phyloP scores from a whole-genome alignment of 2,888 invertebrate species.

The Himalopsyche tibetana region DNA sequence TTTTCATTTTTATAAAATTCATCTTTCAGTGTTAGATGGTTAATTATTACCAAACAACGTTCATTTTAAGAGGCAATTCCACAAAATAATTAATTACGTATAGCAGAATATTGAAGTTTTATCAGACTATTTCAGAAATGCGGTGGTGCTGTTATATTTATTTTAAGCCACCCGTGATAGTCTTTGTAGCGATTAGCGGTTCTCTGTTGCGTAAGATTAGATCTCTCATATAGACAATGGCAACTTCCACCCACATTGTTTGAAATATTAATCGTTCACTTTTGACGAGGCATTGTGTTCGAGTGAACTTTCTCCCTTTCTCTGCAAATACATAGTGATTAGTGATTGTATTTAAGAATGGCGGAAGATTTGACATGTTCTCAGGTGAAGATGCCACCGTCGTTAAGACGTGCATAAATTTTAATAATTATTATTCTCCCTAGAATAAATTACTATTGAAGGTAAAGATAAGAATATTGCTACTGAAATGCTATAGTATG shows the following conservation, averaged over 20 bases:
- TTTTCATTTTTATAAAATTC: too few species aligned
- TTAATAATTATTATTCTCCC: too few species aligned
- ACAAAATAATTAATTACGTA: too few species aligned
- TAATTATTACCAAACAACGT: too few species aligned
- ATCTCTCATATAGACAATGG: neutral
- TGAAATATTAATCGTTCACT: constrained; percentile 13
- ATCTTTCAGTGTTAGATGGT: too few species aligned
- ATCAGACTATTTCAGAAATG: too few species aligned
- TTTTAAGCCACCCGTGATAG: neutral
- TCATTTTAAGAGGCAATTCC: too few species aligned
- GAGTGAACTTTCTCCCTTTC: constrained; percentile 19
- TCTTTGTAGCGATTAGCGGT: neutral
- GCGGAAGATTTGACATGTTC: constrained; percentile 6
- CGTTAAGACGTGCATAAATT: too few species aligned
- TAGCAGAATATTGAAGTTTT: too few species aligned
- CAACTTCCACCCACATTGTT: constrained; percentile 32
- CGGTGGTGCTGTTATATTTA: neutral
- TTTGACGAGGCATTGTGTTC: constrained; percentile 28
- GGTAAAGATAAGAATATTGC: too few species aligned
- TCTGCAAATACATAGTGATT: neutral
- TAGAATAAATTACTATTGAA: too few species aligned
- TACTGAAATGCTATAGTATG: too few species aligned
- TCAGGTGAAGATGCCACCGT: neutral
- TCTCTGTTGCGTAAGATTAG: neutral
- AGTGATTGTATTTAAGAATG: constrained; percentile 32